Base-by-base conservation (phyloP, 2,113 vertebrate species). In the Aramus guarauna region DNA sequence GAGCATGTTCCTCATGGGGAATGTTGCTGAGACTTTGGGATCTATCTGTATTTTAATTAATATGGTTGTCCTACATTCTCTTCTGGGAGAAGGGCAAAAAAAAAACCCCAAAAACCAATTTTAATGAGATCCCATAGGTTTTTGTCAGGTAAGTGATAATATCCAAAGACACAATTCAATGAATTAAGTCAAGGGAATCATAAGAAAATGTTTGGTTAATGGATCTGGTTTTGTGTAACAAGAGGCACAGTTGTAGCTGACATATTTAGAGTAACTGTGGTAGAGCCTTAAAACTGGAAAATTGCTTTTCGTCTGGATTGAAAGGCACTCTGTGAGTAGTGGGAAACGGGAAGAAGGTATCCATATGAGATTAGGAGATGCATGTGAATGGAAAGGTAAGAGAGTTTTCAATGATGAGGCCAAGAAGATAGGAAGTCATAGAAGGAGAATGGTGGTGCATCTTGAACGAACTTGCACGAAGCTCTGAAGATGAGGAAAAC, bases 41-140 rank as follows among this genome's bases (percentile, higher is more conserved):
- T 93, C 71, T 86, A 53, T 76, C 32, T 81, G 39, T 88, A 17
- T 86, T 92, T 90, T 95, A 95, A 96, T 95, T 96, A 97, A 82
- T 92, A 68, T 55, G 2, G 2, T 88, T 94, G 87, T 92, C 66
- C 87, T 90, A 90, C 78, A 77, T 93, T 76, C 13, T 90, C 68
- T 82, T 93, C 43, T 68, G 81, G 59, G 81, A 91, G 67, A 90
- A 93, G 29, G 50, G 58, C 50, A 94, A 56, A 92, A 92, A 37
- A 90, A 79, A n/a, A n/a, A n/a, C n/a, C n/a, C n/a, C n/a, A n/a
- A n/a, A n/a, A n/a, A 64, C 15, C 53, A 71, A 79, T 90, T 93
- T 94, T 94, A 94, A 94, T 95, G 59, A 96, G 69, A 71, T 94
- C 55, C 66, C 39, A 15, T 36, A 85, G 76, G 53, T 90, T 92